Evolutionary conservation across 2,888 invertebrate genomes (phyloP), one percentile per base, ranked within the genome.

Genomic region (Pycnomerus fuliginosus): DNA sequence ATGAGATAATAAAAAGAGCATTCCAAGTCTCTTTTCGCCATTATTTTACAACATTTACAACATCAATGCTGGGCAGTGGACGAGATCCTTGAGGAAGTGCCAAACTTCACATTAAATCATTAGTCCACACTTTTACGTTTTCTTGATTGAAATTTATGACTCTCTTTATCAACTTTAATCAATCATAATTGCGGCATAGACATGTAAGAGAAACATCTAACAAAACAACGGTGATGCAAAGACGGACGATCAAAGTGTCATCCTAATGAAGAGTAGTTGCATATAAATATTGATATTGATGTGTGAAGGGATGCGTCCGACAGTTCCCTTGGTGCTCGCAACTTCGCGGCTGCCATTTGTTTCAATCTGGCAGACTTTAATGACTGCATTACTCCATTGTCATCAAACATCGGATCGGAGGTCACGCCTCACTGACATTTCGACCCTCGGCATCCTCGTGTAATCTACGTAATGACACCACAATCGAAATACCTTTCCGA

Each of bases 261-360:
- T 42, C 52, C 49, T 68, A 68, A 71, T 70, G 68, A 70, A 71
- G 71, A 71, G 60, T 67, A 66, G 70, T 70, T 64, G 67, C 66
- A 67, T 66, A 62, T 65, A 68, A 68, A 69, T 67, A 68, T 69
- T 67, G 68, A 71, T 69, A 70, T 70, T 71, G 69, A 71, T 70
- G 71, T 75, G 75, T 73, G 75, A 75, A 75, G 72, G 72, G 73
- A 73, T 71, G 67, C 67, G 59, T 55, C 59, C 56, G 68, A 68
- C 64, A 61, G 71, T 74, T 75, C 74, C 73, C 75, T 70, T 50
- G 60, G 56, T 54, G 56, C 55, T 61, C 54, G 58, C 61, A 59
- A 60, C 60, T 61, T 60, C 55, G 58, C 55, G 56, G 48, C 60
- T 62, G 61, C 70, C 73, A 75, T 76, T 76, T 75, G 71, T 75